Evolutionary conservation across 2,797 vertebrate species (phyloP).

Genomic region (Hemitrygon akajei): DNA sequence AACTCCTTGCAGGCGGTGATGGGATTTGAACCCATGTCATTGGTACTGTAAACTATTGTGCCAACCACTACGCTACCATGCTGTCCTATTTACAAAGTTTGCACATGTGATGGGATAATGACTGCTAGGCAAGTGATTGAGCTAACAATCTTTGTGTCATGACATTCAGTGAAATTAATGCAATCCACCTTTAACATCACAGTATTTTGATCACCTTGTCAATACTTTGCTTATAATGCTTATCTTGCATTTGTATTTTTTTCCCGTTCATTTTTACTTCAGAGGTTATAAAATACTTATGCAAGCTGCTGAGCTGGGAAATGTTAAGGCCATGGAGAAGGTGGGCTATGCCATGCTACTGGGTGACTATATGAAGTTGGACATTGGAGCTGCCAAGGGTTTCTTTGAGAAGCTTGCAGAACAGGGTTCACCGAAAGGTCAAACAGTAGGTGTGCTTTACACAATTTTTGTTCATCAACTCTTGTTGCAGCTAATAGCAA

Average conservation of each 20-base stretch:
- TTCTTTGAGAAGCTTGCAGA: slow-evolving; percentile 83
- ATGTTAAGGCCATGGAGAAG: slow-evolving; percentile 87
- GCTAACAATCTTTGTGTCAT: no score
- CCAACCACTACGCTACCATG: no score
- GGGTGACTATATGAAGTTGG: slow-evolving; percentile 84
- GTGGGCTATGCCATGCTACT: slow-evolving; percentile 89
- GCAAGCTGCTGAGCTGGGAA: slow-evolving; percentile 79
- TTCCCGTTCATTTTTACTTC: slow-evolving; percentile 43
- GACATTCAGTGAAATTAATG: no score
- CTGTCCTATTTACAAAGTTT: no score
- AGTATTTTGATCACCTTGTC: no score
- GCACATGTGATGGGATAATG: neutral
- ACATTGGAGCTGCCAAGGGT: slow-evolving; percentile 73
- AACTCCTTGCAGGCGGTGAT: no score
- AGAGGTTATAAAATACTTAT: slow-evolving; percentile 82
- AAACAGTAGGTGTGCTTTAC: slow-evolving; percentile 64
- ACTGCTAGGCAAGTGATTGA: no score
- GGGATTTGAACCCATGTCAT: no score
- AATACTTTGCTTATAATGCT: no score
- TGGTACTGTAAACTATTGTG: no score
- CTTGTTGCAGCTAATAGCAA: neutral
- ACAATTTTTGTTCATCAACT: neutral
- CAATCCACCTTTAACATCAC: no score
- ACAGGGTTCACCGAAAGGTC: slow-evolving; percentile 89
- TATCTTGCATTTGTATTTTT: neutral